These are phyloP conservation scores for Oscheius myriophilus DNA, from an alignment of 2,888 invertebrate genomes.

Conservation along the genomic window DNA sequence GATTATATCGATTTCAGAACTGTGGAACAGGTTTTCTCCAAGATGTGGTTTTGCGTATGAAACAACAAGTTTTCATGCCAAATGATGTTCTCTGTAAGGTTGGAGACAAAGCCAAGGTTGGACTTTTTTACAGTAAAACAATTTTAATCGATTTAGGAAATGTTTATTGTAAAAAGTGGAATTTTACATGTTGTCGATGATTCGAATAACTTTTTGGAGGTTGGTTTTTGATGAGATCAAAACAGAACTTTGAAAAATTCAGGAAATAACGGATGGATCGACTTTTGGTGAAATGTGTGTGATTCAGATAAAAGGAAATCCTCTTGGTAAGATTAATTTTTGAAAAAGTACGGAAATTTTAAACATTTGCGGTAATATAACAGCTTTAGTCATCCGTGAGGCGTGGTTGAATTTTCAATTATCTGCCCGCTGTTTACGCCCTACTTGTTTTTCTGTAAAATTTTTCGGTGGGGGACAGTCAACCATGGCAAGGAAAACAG, in stretches of 20 bases:
- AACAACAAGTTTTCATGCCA: conserved; percentile 65
- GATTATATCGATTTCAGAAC: conserved; percentile 31
- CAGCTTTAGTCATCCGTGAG: no score
- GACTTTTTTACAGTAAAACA: not conserved
- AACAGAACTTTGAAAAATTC: conserved; percentile 2
- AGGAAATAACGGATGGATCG: conserved; percentile 47
- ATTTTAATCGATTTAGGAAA: conserved; percentile 49
- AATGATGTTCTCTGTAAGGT: conserved; percentile 62
- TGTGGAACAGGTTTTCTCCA: conserved; percentile 61
- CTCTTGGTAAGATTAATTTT: conserved; percentile 40
- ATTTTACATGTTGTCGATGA: conserved; percentile 49
- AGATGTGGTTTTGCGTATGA: conserved; percentile 62
- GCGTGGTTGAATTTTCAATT: no score
- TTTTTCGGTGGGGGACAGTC: no score
- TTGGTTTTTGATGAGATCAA: not conserved
- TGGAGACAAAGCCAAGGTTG: conserved; percentile 56
- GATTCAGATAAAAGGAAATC: conserved; percentile 47
- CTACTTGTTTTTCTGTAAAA: no score
- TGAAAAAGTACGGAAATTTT: no score
- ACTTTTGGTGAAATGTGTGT: conserved; percentile 65
- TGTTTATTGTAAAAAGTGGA: conserved; percentile 65
- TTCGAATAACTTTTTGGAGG: conserved; percentile 26
- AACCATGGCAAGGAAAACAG: no score
- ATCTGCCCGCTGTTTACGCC: no score
- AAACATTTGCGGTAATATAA: conserved; percentile 15